Evolutionary conservation across 2,113 vertebrate genomes (phyloP), one percentile per base, ranked within the genome.

Genomic region (Phyllostomus discolor): DNA sequence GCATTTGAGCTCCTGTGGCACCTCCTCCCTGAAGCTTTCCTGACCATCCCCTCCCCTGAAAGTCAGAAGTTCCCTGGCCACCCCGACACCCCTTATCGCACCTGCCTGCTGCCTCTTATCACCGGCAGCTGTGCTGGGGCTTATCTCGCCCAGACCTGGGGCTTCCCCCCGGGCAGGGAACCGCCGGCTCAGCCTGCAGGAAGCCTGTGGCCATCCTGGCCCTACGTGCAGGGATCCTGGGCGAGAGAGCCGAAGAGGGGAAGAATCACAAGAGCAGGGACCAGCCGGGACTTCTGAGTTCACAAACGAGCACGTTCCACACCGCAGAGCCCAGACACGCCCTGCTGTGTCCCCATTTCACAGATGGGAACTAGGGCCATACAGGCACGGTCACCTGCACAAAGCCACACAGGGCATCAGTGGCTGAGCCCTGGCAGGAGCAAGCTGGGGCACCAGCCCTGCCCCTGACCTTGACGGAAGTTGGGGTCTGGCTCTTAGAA

Each of bases 41-140:
- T 8, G 33, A 52, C 19, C n/a, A 26, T 80, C 50, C 38, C n/a
- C 28, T 24, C 7, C 20, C 7, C 26, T 88, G 11, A 43, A 57
- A 46, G 57, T 67, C 84, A 62, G 62, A 87, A 66, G 92, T 87
- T 66, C 83, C n/a, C 43, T 43, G 75, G 46, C 76, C 6, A 6
- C 83, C 86, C 81, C 38, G 79, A 79, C 54, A 57, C 16, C 14
- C 67, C 88, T 96, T 96, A 98, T 92, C 96, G 43, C 52, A 85
- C 35, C 88, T 33, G 85, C 92, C 95, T 94, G 66, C 90, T 97
- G 92, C 14, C 70, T 17, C 1, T 0, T 96, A 91, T 97, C 95
- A 7, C 4, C 0, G 67, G 48, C 95, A 92, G 95, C 85, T 90
- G 92, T 76, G 33, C 12, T 3, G 0, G 1, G n/a, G 54, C 83